Percentiles rank a stretch among this genome's conserved stretches.
phyloP scores from a whole-genome alignment of 2,113 vertebrate genomes.

The Phoxinus phoxinus region DNA sequence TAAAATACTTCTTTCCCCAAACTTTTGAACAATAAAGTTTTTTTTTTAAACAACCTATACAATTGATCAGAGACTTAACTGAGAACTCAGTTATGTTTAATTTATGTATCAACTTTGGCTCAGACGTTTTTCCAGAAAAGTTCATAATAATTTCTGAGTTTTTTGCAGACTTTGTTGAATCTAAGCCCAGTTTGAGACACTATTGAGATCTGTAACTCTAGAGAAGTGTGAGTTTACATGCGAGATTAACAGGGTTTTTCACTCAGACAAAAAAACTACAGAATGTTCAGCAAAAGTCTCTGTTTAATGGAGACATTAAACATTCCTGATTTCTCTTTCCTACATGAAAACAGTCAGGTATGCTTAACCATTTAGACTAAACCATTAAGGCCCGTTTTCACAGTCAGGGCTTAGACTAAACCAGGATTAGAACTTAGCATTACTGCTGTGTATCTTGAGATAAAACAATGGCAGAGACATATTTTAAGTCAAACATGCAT shows the following conservation, averaged over 20 bases:
- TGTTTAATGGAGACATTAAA: neutral
- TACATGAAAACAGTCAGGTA: neutral
- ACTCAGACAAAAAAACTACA: neutral
- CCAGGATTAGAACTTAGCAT: too few species aligned
- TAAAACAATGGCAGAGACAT: too few species aligned
- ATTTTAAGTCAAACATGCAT: too few species aligned
- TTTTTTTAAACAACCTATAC: too few species aligned
- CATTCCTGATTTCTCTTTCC: neutral
- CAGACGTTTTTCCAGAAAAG: neutral
- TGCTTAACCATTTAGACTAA: neutral
- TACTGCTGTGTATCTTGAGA: too few species aligned
- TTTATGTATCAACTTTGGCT: neutral
- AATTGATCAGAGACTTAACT: neutral
- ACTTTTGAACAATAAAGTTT: too few species aligned
- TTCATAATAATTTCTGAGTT: neutral
- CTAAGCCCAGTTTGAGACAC: neutral
- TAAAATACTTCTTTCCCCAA: neutral
- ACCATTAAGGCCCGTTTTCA: neutral
- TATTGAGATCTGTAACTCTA: neutral
- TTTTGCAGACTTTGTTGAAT: neutral
- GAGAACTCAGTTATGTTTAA: neutral
- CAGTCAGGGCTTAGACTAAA: too few species aligned
- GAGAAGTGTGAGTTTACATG: neutral
- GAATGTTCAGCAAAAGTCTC: neutral
- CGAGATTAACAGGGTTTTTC: neutral